These are phyloP conservation scores for Lordiphosa andalusiaca DNA, from an alignment of 2,888 invertebrate genomes.

Conservation along the genomic window DNA sequence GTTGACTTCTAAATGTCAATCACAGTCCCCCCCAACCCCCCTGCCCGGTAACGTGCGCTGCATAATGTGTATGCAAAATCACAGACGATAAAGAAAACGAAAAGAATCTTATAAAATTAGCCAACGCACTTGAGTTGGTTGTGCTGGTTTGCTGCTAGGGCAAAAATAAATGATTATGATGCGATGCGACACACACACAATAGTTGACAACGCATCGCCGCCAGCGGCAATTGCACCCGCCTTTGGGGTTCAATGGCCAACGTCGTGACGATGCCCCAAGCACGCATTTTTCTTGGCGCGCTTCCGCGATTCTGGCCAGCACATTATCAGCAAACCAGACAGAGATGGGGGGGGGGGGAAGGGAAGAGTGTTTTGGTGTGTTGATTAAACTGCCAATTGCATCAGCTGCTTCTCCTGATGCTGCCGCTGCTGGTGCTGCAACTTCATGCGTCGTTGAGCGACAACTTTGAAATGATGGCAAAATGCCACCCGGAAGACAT, in stretches of 20 bases:
- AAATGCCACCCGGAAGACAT: constrained; percentile 56
- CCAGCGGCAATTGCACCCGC: constrained; percentile 48
- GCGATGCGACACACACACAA: constrained; percentile 38
- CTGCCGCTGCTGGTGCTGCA: constrained; percentile 34
- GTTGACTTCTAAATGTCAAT: constrained; percentile 72
- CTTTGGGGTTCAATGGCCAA: constrained; percentile 57
- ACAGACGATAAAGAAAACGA: constrained; percentile 38
- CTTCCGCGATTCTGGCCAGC: constrained; percentile 70
- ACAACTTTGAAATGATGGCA: constrained; percentile 28
- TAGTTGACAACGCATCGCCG: constrained; percentile 44
- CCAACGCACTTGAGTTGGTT: constrained; percentile 42
- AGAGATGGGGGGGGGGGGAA: constrained; percentile 12
- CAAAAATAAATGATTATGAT: constrained; percentile 74
- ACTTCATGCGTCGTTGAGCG: constrained; percentile 15
- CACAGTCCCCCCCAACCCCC: constrained; percentile 38
- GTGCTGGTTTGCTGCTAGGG: constrained; percentile 52
- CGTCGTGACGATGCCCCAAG: constrained; percentile 17
- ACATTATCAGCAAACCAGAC: constrained; percentile 12
- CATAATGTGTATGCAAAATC: constrained; percentile 5
- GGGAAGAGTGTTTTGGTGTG: constrained; percentile 13
- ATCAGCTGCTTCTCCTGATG: constrained; percentile 35
- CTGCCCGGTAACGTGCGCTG: too few relatives aligned
- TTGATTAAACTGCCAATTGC: constrained; percentile 51
- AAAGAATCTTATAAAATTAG: constrained; percentile 72
- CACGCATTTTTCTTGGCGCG: constrained; percentile 70